Base-by-base conservation (phyloP, 2,113 vertebrate species). In the Glaucomys volans region DNA sequence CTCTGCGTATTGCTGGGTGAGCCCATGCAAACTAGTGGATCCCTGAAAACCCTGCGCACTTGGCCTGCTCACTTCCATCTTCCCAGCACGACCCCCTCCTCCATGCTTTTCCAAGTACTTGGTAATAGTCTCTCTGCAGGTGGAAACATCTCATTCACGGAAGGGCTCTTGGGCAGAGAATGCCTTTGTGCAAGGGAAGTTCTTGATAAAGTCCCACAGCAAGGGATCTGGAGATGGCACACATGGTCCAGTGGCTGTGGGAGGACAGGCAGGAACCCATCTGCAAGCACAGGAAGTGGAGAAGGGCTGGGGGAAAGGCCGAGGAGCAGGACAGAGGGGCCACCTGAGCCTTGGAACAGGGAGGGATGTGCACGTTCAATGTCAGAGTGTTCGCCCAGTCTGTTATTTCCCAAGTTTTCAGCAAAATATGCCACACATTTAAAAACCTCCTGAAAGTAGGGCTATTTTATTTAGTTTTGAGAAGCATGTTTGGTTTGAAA, bases 61-160 rank as follows among this genome's bases (percentile, higher is more conserved):
- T 52, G 64, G 24, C 52, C 37, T 42, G 2, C 10, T 88, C 57
- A 66, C 37, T 82, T 35, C 64, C 71, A 76, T 77, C 80, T 92
- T 82, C 24, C 77, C 40, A n/a, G 64, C 54, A 72, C 20, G 8
- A 86, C n/a, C 24, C 7, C 87, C 79, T 79, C 54, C n/a, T 40
- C 92, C n/a, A 62, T 14, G 8, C n/a, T 94, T 83, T 92, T 57
- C 44, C n/a, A 54, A 89, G 28, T 72, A 59, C 82, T 89, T 77
- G 11, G 22, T 72, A 77, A 59, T 57, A 88, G 44, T 86, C 44
- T 66, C 59, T 64, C 35, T 35, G 54, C 66, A 44, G 66, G 28
- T 83, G 8, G 10, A 30, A 20, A 52, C 59, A 87, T 66, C n/a
- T 87, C 32, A 92, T 69, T 82, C 91, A 59, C 4, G 32, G 42